Percentiles rank a stretch among this genome's conserved stretches.
Conservation (phyloP, 2,113 vertebrate genomes). For the Vireo altiloquus region DNA sequence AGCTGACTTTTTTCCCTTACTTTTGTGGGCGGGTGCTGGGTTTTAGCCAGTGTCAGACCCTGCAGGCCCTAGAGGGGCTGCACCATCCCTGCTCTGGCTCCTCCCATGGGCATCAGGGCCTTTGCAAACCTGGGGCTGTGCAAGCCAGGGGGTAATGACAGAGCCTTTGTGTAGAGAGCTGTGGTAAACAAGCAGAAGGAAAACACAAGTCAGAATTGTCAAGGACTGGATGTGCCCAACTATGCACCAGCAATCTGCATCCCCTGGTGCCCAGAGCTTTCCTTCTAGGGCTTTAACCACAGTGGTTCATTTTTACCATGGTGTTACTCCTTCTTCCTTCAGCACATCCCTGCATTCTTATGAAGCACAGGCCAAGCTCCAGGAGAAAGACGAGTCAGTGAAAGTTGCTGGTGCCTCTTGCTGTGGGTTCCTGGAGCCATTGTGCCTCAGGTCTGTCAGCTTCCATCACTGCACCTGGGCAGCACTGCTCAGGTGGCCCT, state of each 20-base stretch:
- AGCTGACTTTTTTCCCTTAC: neutral
- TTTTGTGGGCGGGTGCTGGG: neutral
- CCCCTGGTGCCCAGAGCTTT: neutral
- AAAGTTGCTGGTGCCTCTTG: neutral
- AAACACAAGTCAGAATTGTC: rapidly evolving
- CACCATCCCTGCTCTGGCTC: neutral
- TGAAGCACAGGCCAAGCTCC: neutral
- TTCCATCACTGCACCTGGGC: neutral
- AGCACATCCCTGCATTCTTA: neutral
- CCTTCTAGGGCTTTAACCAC: neutral
- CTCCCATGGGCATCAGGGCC: neutral
- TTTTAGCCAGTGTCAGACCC: neutral
- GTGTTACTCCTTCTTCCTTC: neutral
- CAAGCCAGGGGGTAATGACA: neutral
- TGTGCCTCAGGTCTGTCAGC: neutral
- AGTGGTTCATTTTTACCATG: neutral
- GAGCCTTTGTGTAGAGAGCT: neutral
- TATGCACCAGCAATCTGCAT: neutral
- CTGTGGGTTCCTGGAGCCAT: rapidly evolving
- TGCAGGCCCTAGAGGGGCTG: neutral
- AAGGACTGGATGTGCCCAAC: neutral
- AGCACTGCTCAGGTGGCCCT: neutral
- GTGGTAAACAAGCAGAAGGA: neutral
- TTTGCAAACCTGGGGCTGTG: neutral
- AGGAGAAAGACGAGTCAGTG: rapidly evolving